Base-by-base conservation (phyloP, 2,888 invertebrate genomes). In the Sphecodes monilicornis region DNA sequence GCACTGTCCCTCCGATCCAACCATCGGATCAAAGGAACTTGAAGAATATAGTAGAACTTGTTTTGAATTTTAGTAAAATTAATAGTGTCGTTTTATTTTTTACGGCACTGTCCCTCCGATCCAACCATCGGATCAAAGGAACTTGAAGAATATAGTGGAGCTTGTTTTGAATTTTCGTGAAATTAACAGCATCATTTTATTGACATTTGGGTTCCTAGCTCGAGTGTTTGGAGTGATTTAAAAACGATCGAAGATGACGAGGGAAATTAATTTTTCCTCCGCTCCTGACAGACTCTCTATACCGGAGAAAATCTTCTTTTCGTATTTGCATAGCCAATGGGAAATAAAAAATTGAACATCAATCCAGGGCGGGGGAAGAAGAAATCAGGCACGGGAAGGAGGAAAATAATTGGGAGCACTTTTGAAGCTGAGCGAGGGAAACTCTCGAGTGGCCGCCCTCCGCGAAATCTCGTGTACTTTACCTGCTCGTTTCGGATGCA, bases 261-360 rank as follows among this genome's bases (percentile, higher is more conserved):
- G 77, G 57, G 68, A 77, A 71, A 83, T 85, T 84, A 84, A 80
- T 76, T 85, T 81, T 64, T 26, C 75, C 32, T 29, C 46, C n/a
- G 54, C n/a, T n/a, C 41, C 54, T 29, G 50, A 64, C 32, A 16
- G 29, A 50, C 32, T 57, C 73, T 76, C 79, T 85, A 66, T 32
- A 66, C 71, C 64, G 70, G 46, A 57, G 70, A 43, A 76, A 70
- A 88, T 68, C 71, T 83, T 87, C 78, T 84, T 72, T 75, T 72
- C 79, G 85, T 87, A 85, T 90, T 90, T 90, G 85, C 90, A 89
- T 86, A 81, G 84, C 87, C 88, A 89, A 91, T 84, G 89, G 86
- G 80, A 84, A 76, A 88, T 91, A 85, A 90, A 91, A 90, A 89
- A 91, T 90, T 87, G 86, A 89, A 86, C 81, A 84, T 84, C 82